Conservation (phyloP, 2,113 vertebrate genomes). For the Desmodus rotundus region DNA sequence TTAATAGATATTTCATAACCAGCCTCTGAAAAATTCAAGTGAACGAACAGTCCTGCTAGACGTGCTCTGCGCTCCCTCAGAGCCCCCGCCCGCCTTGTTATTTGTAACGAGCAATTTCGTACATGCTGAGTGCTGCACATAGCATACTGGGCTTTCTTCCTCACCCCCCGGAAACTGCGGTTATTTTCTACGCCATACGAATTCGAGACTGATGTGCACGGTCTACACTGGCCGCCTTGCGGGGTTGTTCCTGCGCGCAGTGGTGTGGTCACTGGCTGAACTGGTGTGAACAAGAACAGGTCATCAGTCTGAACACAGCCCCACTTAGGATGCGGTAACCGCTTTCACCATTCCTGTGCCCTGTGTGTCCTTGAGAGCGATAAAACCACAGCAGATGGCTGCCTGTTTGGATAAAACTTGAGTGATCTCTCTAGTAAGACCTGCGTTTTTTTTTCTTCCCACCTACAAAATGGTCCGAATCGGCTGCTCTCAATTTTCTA, state of each 20-base stretch:
- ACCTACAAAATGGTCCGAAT: not conserved
- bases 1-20: conserved; percentile 25
- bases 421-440: not conserved
- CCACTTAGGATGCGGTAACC: not conserved
- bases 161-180: not conserved
- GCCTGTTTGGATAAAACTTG: conserved; percentile 4
- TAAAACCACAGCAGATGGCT: not conserved
- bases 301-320: conserved; percentile 14
- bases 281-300: not conserved
- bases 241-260: not conserved
- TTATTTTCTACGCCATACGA: conserved; percentile 13
- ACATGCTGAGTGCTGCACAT: not conserved
- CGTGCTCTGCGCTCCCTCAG: not conserved
- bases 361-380: not conserved
- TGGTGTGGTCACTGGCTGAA: not conserved
- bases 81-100: not conserved
- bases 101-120: conserved; percentile 20
- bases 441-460: not conserved
- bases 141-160: conserved; percentile 18
- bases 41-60: not conserved
- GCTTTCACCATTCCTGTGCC: not conserved
- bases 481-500: not conserved
- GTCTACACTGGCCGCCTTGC: not conserved
- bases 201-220: not conserved
- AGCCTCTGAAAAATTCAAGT: conserved; percentile 2